Base-by-base conservation (phyloP, 2,797 vertebrate genomes). In the Gymnothorax javanicus region DNA sequence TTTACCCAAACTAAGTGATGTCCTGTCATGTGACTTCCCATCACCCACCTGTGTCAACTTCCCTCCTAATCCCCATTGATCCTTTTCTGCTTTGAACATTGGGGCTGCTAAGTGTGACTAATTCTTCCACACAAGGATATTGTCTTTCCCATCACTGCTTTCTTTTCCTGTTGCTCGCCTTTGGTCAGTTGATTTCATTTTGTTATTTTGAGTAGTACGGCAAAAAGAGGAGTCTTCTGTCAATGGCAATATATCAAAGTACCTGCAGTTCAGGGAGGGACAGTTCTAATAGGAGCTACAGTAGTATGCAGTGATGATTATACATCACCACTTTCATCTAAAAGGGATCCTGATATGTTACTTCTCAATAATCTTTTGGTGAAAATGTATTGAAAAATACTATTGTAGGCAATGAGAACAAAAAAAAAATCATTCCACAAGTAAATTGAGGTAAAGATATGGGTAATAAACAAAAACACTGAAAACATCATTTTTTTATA, bases 31-130 rank as follows among this genome's bases (percentile, higher is more conserved):
- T 95, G 95, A 95, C 93, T 90, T 84, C 92, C 92, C 89, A 89
- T 86, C 89, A 82, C 94, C 94, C 95, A 96, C 95, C 95, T 96
- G 95, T 95, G 94, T 93, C 91, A 95, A 95, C 94, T 95, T 95
- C 95, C 90, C 93, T 92, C 92, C 90, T 95, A 96, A 96, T 96
- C 95, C 94, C 89, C 84, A 86, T 84, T 87, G 85, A 90, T 84
- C 90, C 88, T 90, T 91, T 85, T 91, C 91, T 89, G 90, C 93
- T 95, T 95, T 94, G 92, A 96, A 94, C 94, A 94, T 95, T 95
- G 92, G 92, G 94, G 94, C 95, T 95, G 95, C 94, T 90, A 94
- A 95, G 95, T 96, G 96, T 95, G 96, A 96, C 95, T 96, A 96
- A 96, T 96, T 95, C 95, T 95, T 93, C 93, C 93, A 94, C 95